phyloP scores from a whole-genome alignment of 2,113 vertebrate genomes.

The Ammodytes dubius region DNA sequence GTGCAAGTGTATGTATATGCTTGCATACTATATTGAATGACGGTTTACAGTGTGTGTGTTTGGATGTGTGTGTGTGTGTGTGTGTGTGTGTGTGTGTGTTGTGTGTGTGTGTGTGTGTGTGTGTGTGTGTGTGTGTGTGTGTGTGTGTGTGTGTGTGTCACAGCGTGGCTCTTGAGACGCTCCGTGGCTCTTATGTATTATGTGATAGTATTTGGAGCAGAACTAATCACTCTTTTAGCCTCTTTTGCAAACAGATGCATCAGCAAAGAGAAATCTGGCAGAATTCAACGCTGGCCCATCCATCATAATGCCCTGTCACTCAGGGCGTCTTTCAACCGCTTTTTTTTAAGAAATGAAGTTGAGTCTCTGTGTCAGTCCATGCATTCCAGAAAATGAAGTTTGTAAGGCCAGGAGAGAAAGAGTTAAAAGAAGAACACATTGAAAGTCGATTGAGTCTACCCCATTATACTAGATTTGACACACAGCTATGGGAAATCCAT shows the following conservation, averaged over 20 bases:
- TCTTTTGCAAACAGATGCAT: slow-evolving; percentile 49
- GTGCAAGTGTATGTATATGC: neutral
- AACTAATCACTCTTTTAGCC: slow-evolving; percentile 64
- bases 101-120: slow-evolving; percentile 4
- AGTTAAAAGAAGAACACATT: neutral
- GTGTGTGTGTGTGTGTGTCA: slow-evolving; percentile 1
- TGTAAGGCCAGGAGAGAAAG: neutral
- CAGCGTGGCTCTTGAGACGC: slow-evolving; percentile 9
- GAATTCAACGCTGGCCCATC: slow-evolving; percentile 11
- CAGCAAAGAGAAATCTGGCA: slow-evolving; percentile 32
- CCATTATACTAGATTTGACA: neutral
- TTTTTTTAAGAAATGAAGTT: neutral
- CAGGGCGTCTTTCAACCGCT: too few species aligned
- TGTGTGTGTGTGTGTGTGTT: neutral
- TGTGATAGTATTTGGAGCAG: slow-evolving; percentile 70
- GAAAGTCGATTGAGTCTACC: neutral
- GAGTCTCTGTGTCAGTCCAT: neutral
- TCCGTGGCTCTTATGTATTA: slow-evolving; percentile 50
- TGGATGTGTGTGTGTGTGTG: neutral
- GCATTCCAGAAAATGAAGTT: neutral
- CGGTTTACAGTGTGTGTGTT: slow-evolving; percentile 29
- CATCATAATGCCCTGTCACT: slow-evolving; percentile 3
- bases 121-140: slow-evolving; percentile 1
- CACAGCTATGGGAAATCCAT: neutral
- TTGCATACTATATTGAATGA: neutral